phyloP scores from a whole-genome alignment of 2,113 vertebrate species.

The Rhynchomys soricoides region DNA sequence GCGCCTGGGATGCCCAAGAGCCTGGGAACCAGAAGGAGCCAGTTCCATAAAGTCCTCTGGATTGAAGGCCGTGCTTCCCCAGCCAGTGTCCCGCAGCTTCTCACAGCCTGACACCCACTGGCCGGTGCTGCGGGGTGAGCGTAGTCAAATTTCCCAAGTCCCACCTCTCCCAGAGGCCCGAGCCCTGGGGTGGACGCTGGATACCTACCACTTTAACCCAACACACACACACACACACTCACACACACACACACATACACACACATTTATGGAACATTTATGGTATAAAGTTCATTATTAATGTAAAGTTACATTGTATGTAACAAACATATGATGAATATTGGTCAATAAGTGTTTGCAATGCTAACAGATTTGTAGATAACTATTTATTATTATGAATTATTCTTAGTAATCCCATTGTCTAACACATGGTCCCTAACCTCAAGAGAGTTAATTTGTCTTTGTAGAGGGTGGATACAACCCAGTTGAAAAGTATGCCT shows the following conservation, averaged over 20 bases:
- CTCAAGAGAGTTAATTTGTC: not conserved
- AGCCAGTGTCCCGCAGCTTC: too few species aligned
- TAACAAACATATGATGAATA: not conserved
- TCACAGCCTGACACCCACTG: too few species aligned
- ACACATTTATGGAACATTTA: not conserved
- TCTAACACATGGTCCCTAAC: constrained; percentile 5
- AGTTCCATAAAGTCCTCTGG: too few species aligned
- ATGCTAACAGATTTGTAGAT: constrained; percentile 5
- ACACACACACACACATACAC: not conserved
- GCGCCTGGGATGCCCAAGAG: too few species aligned
- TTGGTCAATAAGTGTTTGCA: constrained; percentile 10
- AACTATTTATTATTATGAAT: constrained; percentile 24
- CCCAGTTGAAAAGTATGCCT: constrained; percentile 15
- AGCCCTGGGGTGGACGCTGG: too few species aligned
- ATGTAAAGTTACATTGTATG: not conserved
- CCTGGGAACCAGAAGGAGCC: too few species aligned
- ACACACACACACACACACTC: not conserved
- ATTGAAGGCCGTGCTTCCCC: too few species aligned
- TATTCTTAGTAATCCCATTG: constrained; percentile 34
- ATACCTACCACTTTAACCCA: too few species aligned
- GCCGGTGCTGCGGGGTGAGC: too few species aligned
- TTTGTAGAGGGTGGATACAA: constrained; percentile 8
- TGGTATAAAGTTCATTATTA: not conserved
- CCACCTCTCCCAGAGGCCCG: too few species aligned
- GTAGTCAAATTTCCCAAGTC: too few species aligned